phyloP scores from a whole-genome alignment of 1,140 invertebrate species.

The Drosophila hydei region DNA sequence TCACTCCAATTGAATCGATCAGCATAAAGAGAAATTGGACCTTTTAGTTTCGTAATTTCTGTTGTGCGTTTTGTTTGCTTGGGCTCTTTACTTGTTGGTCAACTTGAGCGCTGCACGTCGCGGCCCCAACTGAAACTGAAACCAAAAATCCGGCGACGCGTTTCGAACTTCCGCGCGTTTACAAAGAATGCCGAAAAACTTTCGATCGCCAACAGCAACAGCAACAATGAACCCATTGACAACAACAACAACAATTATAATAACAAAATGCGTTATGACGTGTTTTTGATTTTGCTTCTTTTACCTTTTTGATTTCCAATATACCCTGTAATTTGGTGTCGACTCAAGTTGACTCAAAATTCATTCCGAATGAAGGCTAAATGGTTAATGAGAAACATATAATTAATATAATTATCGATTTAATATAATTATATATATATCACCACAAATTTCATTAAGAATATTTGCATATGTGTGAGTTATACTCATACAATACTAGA shows the following conservation, averaged over 20 bases:
- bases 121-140: conserved; percentile 58
- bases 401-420: no score
- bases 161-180: conserved; percentile 59
- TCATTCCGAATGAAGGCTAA: no score
- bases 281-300: conserved; percentile 24
- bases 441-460: no score
- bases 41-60: conserved; percentile 8
- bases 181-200: conserved; percentile 77
- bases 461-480: no score
- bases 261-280: conserved; percentile 33
- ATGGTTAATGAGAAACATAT: no score
- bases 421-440: no score
- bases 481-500: no score
- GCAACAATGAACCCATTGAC: conserved; percentile 33
- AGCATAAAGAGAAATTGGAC: conserved; percentile 58
- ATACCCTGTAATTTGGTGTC: conserved; percentile 6
- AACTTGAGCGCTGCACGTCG: conserved; percentile 58
- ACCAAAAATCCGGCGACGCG: conserved; percentile 24
- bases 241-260: conserved; percentile 40
- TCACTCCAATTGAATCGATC: conserved; percentile 6
- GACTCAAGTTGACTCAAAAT: no score
- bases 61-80: conserved; percentile 6
- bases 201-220: conserved; percentile 69
- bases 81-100: conserved; percentile 35
- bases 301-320: not conserved